These are phyloP conservation scores for Stenurella melanura DNA, from an alignment of 2,888 invertebrate species.

Conservation along the genomic window DNA sequence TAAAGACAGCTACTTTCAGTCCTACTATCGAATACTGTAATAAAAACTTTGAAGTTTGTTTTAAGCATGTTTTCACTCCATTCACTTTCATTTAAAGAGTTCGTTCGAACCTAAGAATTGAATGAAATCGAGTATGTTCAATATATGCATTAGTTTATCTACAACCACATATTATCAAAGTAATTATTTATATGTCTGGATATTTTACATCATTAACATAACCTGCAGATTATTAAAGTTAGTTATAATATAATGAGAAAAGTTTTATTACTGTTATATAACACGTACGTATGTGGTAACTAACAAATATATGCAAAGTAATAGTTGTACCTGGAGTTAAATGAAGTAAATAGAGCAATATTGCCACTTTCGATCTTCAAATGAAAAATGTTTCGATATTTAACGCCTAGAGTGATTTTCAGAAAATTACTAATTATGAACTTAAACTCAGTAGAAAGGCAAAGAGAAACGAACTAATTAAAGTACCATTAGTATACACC, in stretches of 20 bases:
- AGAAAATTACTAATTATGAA: neutral
- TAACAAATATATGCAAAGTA: neutral
- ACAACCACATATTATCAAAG: neutral
- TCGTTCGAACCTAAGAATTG: no score
- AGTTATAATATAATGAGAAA: neutral
- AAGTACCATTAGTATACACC: neutral
- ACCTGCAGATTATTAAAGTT: neutral
- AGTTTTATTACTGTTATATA: conserved; percentile 15
- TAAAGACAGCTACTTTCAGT: no score
- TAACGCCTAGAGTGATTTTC: neutral
- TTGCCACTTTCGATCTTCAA: neutral
- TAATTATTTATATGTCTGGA: neutral
- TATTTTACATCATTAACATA: neutral
- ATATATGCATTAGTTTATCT: neutral
- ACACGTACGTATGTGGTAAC: neutral
- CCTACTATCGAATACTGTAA: no score
- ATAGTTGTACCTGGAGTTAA: neutral
- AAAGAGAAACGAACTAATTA: neutral
- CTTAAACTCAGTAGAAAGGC: conserved; percentile 8
- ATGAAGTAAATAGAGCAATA: neutral
- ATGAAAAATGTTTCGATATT: conserved; percentile 1
- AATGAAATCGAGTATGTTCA: no score
- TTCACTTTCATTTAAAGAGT: no score
- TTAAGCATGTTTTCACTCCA: no score
- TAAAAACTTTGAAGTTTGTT: no score